Evolutionary conservation across 2,113 vertebrate species (phyloP).

Genomic region (Astur gentilis): DNA sequence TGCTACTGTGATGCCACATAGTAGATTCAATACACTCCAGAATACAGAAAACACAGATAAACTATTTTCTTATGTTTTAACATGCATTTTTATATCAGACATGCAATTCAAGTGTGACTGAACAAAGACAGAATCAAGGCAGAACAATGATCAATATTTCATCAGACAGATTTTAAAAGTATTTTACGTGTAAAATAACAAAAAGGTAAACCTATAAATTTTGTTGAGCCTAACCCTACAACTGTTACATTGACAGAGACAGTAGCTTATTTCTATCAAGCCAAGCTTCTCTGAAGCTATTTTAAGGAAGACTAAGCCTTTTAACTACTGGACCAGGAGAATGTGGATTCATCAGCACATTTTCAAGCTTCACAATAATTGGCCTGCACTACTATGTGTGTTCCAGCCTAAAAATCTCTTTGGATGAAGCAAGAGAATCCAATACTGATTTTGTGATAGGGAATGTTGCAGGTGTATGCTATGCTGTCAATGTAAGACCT

Average conservation of each 20-base stretch:
- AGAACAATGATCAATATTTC: background rate
- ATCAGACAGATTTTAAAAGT: background rate
- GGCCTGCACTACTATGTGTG: background rate
- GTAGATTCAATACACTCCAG: background rate
- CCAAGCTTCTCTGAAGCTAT: background rate
- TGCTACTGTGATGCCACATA: conserved; percentile 36
- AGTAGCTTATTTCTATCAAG: background rate
- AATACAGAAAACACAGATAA: background rate
- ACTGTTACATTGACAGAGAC: background rate
- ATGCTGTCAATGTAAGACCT: background rate
- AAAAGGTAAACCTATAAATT: background rate
- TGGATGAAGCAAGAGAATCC: background rate
- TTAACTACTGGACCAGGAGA: background rate
- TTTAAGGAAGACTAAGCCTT: background rate
- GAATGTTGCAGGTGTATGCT: background rate
- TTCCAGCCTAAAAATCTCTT: background rate
- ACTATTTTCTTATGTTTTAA: background rate
- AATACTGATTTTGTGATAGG: background rate
- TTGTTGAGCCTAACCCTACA: background rate
- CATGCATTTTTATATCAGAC: background rate
- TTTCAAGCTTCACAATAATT: background rate
- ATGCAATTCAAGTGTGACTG: background rate
- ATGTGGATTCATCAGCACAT: background rate
- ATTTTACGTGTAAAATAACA: background rate
- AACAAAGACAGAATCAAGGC: background rate